phyloP scores from a whole-genome alignment of 2,113 vertebrate species.

The Stegostoma tigrinum region DNA sequence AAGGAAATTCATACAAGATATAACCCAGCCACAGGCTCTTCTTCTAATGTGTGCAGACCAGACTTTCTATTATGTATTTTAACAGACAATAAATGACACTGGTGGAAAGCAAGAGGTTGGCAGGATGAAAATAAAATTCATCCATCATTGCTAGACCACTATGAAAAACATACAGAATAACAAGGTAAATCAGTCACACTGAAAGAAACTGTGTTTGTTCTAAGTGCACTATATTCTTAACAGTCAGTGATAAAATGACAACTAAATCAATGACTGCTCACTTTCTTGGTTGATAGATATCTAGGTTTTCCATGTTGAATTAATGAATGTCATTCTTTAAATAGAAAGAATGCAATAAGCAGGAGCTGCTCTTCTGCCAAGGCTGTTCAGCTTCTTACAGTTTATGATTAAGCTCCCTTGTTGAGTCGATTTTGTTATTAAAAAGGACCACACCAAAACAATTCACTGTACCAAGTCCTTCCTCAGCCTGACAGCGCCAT shows the following conservation, averaged over 20 bases:
- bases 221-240: conserved; percentile 37
- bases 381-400: neutral
- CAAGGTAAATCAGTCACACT: conserved; percentile 36
- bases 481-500: no score
- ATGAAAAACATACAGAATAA: conserved; percentile 36
- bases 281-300: conserved; percentile 30
- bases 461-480: neutral
- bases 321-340: conserved; percentile 37
- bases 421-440: neutral
- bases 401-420: neutral
- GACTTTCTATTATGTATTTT: conserved; percentile 21
- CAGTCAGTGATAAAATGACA: conserved; percentile 38
- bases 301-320: conserved; percentile 31
- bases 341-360: conserved; percentile 26
- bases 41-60: neutral
- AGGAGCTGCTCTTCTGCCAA: neutral
- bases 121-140: conserved; percentile 35
- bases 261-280: conserved; percentile 36
- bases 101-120: conserved; percentile 30
- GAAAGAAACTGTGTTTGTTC: conserved; percentile 36
- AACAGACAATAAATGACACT: conserved; percentile 37
- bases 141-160: conserved; percentile 25
- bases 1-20: conserved; percentile 17
- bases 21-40: conserved; percentile 16
- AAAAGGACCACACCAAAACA: neutral